Evolutionary conservation across 2,888 invertebrate species (phyloP).

Genomic region (Anagyrus pseudococci): DNA sequence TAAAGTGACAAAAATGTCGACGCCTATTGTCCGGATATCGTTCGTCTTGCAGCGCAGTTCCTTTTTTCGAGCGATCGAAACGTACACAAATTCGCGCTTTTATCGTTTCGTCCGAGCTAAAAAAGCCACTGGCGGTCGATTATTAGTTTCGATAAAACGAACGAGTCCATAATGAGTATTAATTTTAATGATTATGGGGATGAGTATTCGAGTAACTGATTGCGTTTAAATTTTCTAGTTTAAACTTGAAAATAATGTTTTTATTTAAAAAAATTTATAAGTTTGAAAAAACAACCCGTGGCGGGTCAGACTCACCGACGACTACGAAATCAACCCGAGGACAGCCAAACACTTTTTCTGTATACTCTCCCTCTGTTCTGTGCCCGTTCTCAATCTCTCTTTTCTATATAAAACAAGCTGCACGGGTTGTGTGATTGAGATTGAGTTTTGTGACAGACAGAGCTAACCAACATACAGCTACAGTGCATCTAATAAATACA

Average conservation of each 20-base stretch:
- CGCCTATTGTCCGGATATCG: constrained; percentile 17
- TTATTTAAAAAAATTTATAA: constrained; percentile 42
- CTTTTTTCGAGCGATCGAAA: constrained; percentile 23
- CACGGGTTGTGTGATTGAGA: constrained; percentile 58
- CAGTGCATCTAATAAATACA: constrained; percentile 63
- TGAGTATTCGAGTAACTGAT: constrained; percentile 35
- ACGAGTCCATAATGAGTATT: constrained; percentile 31
- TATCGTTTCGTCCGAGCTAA: constrained; percentile 18
- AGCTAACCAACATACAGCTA: constrained; percentile 63
- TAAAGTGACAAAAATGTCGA: constrained; percentile 27
- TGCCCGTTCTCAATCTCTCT: constrained; percentile 56
- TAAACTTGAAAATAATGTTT: constrained; percentile 8
- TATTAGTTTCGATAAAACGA: constrained; percentile 19
- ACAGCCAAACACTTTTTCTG: constrained; percentile 57
- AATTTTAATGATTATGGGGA: constrained; percentile 29
- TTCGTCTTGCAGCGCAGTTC: constrained; percentile 25
- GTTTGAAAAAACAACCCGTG: constrained; percentile 58
- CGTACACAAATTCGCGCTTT: constrained; percentile 5
- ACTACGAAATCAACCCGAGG: constrained; percentile 60
- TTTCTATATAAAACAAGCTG: constrained; percentile 57
- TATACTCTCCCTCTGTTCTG: constrained; percentile 57
- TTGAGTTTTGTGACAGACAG: constrained; percentile 58
- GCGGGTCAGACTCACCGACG: constrained; percentile 60
- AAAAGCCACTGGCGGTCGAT: constrained; percentile 17
- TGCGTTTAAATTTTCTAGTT: constrained; percentile 12